phyloP scores from a whole-genome alignment of 1,140 invertebrate genomes.

The Cyphomyrmex costatus region DNA sequence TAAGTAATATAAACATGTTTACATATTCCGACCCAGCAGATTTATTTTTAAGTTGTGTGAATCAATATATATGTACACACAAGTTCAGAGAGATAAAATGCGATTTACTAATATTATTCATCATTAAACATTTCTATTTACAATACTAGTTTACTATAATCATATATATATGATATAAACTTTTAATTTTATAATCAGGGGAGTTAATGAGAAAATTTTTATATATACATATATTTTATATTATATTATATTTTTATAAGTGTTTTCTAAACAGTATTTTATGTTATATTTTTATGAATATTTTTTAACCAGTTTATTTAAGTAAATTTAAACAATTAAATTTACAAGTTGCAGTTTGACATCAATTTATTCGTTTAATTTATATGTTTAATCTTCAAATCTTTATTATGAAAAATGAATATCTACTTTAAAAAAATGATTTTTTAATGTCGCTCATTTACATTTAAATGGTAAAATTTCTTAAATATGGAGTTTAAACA shows the following conservation, averaged over 20 bases:
- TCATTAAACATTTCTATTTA: neutral
- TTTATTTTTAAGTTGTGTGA: neutral
- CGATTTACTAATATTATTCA: neutral
- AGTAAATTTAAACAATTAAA: neutral
- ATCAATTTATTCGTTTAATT: neutral
- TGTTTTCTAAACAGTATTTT: too few relatives aligned
- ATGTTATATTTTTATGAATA: neutral
- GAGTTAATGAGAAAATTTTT: neutral
- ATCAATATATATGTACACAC: neutral
- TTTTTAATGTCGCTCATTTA: neutral
- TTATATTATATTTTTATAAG: neutral
- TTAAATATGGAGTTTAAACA: neutral
- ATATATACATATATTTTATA: too few relatives aligned
- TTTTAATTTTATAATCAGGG: neutral
- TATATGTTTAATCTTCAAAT: neutral
- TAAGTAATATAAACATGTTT: neutral
- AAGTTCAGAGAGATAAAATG: neutral
- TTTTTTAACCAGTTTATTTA: neutral
- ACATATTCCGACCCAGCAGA: neutral
- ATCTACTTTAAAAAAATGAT: neutral
- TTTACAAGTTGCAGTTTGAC: neutral
- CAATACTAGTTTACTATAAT: too few relatives aligned
- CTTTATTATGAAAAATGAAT: neutral
- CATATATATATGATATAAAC: too few relatives aligned
- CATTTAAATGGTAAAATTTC: neutral